These are phyloP conservation scores for Drosophila tani DNA, from an alignment of 1,140 invertebrate species.

Conservation along the genomic window DNA sequence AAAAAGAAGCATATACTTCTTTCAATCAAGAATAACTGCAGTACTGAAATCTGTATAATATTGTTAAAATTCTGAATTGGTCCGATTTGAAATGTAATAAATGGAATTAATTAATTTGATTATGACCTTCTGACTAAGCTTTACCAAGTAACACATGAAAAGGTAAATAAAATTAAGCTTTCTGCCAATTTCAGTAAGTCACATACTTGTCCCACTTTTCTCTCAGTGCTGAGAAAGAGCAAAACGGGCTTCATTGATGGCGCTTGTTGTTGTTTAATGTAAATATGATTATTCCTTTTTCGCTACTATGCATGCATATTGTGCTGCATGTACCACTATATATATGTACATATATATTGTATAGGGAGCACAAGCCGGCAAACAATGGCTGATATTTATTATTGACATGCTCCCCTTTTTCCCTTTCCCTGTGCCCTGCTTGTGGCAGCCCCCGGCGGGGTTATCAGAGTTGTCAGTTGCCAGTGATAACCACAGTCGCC, in stretches of 20 bases:
- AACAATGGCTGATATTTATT: slow-evolving; percentile 82
- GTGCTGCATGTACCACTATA: neutral
- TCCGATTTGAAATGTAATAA: too few relatives aligned
- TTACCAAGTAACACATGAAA: neutral
- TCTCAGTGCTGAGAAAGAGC: slow-evolving; percentile 6
- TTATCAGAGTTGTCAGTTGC: slow-evolving; percentile 73
- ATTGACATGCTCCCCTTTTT: slow-evolving; percentile 60
- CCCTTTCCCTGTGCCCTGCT: slow-evolving; percentile 6
- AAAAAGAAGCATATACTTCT: too few relatives aligned
- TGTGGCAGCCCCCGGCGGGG: slow-evolving; percentile 57
- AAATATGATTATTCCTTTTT: slow-evolving; percentile 77
- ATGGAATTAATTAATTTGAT: too few relatives aligned
- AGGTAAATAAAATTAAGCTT: neutral
- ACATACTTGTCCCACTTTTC: neutral
- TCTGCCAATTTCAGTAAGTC: too few relatives aligned
- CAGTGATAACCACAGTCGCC: slow-evolving; percentile 67
- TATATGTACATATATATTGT: slow-evolving; percentile 32
- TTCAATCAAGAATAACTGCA: too few relatives aligned
- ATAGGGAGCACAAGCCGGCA: slow-evolving; percentile 40
- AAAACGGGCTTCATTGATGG: slow-evolving; percentile 40
- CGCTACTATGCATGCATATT: slow-evolving; percentile 31
- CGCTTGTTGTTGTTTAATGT: slow-evolving; percentile 71
- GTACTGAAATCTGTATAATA: too few relatives aligned
- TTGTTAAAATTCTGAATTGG: too few relatives aligned
- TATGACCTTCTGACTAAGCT: too few relatives aligned